phyloP scores from a whole-genome alignment of 1,140 invertebrate genomes.

The Venustaconcha ellipsiformis region DNA sequence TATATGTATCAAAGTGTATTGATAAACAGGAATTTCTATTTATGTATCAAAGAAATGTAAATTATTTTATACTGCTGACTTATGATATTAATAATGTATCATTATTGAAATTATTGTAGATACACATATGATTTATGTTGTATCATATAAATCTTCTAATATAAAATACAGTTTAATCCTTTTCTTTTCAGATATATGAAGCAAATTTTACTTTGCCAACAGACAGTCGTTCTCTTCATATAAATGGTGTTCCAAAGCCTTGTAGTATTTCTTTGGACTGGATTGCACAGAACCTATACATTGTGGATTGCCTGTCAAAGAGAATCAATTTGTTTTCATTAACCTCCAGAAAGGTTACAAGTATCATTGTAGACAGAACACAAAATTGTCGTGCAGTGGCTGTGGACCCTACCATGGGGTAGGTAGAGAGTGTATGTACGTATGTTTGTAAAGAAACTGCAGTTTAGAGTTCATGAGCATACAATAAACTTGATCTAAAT shows the following conservation, averaged over 20 bases:
- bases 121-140: too few relatives aligned
- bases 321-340: slow-evolving; percentile 92
- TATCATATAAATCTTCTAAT: too few relatives aligned
- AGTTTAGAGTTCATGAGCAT: too few relatives aligned
- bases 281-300: slow-evolving; percentile 95
- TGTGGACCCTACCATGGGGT: slow-evolving; percentile 88
- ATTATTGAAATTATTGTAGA: not conserved
- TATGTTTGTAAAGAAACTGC: too few relatives aligned
- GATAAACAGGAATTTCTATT: not conserved
- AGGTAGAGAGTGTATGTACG: slow-evolving; percentile 53
- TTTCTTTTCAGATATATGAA: slow-evolving; percentile 54
- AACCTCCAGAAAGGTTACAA: slow-evolving; percentile 86
- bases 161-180: slow-evolving; percentile 18
- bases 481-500: too few relatives aligned
- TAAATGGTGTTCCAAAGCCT: slow-evolving; percentile 71
- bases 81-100: too few relatives aligned
- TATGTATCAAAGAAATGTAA: not conserved
- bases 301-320: slow-evolving; percentile 91
- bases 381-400: slow-evolving; percentile 92
- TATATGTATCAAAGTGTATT: not conserved
- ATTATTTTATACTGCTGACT: not conserved
- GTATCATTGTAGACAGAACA: slow-evolving; percentile 86
- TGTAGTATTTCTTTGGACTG: slow-evolving; percentile 95
- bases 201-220: slow-evolving; percentile 63
- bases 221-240: slow-evolving; percentile 23